Percentiles rank a stretch among this genome's conserved stretches.
These are phyloP conservation scores for Crossocerus cetratus DNA, from an alignment of 2,888 invertebrate genomes.

Conservation along the genomic window DNA sequence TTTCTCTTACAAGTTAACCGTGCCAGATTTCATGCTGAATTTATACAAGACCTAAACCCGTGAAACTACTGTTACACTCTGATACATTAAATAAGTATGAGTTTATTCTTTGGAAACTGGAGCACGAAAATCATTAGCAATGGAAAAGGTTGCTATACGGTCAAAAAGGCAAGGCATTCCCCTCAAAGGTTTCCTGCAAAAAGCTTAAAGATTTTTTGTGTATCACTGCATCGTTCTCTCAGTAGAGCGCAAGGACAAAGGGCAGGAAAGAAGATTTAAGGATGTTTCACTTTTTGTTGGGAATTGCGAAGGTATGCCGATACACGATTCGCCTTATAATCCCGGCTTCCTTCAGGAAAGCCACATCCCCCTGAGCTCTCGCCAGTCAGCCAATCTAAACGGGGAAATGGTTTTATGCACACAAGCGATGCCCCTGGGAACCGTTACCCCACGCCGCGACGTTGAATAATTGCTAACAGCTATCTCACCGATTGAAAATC, in stretches of 20 bases:
- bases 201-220: neutral
- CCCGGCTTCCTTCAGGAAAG: constrained; percentile 49
- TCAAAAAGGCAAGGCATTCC: too few species aligned
- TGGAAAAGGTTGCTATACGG: too few species aligned
- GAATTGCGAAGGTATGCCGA: constrained; percentile 31
- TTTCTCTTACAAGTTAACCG: too few species aligned
- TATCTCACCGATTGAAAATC: constrained; percentile 71
- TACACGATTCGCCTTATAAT: constrained; percentile 57
- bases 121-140: too few species aligned
- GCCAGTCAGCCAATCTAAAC: constrained; percentile 61
- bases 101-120: too few species aligned
- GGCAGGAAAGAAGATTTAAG: constrained; percentile 11
- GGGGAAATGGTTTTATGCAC: constrained; percentile 70
- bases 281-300: constrained; percentile 7
- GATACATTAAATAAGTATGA: too few species aligned
- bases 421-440: constrained; percentile 69
- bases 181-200: too few species aligned
- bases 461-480: constrained; percentile 70
- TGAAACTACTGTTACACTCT: too few species aligned
- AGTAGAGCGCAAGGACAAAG: neutral
- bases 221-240: neutral
- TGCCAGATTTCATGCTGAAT: too few species aligned
- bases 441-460: constrained; percentile 66
- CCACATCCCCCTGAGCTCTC: constrained; percentile 44
- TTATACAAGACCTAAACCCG: too few species aligned